Base-by-base conservation (phyloP, 1,140 invertebrate genomes). In the Tribolium madens region DNA sequence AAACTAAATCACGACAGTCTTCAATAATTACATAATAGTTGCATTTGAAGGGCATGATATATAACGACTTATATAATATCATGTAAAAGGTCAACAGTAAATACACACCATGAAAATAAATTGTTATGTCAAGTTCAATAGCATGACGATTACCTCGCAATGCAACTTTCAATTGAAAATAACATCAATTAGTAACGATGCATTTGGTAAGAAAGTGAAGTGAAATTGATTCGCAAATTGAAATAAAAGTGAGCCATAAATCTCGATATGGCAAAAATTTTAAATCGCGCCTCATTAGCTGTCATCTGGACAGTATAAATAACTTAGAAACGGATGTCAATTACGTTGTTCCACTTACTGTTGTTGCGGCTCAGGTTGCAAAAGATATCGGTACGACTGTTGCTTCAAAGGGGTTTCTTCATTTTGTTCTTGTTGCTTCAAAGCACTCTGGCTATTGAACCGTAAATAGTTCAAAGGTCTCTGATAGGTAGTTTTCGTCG, bases 341-440 rank as follows among this genome's bases (percentile, higher is more conserved):
- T 64, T 64, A 64, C 12, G 57, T 2, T 12, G 57, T 64, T 12
- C 57, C 26, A 64, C 21, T 72, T 26, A 72, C 70, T 48, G 46
- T 72, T 72, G 46, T 72, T 72, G 70, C 46, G 14, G 70, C 3
- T 72, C 70, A 26, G 46, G 70, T 48, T 64, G 57, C 57, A 64
- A 64, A 64, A 64, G 10, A 14, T 72, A 72, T 21, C 70, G 46
- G 26, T 72, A 72, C n/a, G 70, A 21, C 12, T 48, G 46, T 14
- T 48, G 50, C 21, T 72, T 72, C 47, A 52, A 4, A 10, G 57
- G 42, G 3, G 50, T 31, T 72, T 50, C 70, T 72, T 72, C 70
- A 33, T 15, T 64, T 52, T 72, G 46, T n/a, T 72, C 70, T 50
- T 72, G 70, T 52, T 42, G 36, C 36, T 72, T 72, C 70, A 31